phyloP scores from a whole-genome alignment of 2,888 invertebrate species.

The Trissolcus japonicus region DNA sequence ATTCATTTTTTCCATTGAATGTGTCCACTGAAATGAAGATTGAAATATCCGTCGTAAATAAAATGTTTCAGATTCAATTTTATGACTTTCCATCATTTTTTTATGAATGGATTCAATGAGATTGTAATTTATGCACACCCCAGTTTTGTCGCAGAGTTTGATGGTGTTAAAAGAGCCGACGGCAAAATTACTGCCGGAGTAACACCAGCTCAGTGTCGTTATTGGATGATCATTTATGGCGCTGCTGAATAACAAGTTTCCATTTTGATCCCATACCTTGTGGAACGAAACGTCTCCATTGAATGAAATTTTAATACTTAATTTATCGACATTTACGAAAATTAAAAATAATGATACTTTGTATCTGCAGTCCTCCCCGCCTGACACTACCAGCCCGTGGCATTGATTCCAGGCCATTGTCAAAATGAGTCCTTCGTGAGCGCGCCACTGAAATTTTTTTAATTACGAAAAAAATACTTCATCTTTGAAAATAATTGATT shows the following conservation, averaged over 20 bases:
- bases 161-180: constrained; percentile 96
- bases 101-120: background rate
- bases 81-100: background rate
- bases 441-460: constrained; percentile 83
- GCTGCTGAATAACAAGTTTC: constrained; percentile 91
- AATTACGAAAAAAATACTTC: background rate
- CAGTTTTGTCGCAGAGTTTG: constrained; percentile 93
- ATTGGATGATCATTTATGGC: constrained; percentile 92
- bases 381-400: constrained; percentile 93
- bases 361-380: constrained; percentile 95
- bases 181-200: constrained; percentile 92
- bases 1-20: constrained; percentile 91
- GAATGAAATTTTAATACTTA: background rate
- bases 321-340: background rate
- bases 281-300: background rate
- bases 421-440: constrained; percentile 95
- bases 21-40: constrained; percentile 87
- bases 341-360: constrained; percentile 78
- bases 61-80: background rate
- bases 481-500: too few species aligned
- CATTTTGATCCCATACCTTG: constrained; percentile 94
- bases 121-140: constrained; percentile 79
- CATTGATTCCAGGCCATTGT: constrained; percentile 96
- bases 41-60: background rate
- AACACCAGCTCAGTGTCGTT: constrained; percentile 93